Conservation (phyloP, 2,113 vertebrate species). For the Apistogramma diplotaenia region DNA sequence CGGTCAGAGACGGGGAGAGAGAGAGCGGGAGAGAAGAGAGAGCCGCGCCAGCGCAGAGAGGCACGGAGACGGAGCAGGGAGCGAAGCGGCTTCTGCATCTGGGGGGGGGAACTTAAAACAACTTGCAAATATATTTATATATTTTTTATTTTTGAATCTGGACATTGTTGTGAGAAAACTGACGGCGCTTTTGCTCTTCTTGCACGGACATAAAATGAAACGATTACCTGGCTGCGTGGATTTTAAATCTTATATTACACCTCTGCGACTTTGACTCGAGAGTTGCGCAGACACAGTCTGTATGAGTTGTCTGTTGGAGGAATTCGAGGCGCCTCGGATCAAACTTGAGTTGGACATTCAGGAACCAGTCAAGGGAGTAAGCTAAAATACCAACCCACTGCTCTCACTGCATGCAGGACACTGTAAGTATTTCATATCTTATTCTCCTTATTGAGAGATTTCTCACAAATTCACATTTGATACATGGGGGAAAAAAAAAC, state of each 20-base stretch:
- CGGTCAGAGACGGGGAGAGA: not conserved
- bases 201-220: conserved; percentile 74
- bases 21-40: conserved; percentile 4
- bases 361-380: conserved; percentile 50
- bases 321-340: conserved; percentile 33
- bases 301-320: conserved; percentile 25
- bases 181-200: not conserved
- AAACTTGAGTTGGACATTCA: conserved; percentile 42
- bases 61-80: conserved; percentile 52
- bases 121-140: not conserved
- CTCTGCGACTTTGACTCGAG: conserved; percentile 53
- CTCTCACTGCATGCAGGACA: conserved; percentile 21
- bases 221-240: conserved; percentile 52
- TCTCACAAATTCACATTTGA: not conserved
- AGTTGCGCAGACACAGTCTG: conserved; percentile 32
- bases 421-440: conserved; percentile 46
- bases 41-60: conserved; percentile 54
- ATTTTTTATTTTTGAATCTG: not conserved
- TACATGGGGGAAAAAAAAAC: not conserved
- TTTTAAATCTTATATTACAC: conserved; percentile 40
- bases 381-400: conserved; percentile 6
- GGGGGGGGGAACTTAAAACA: not conserved
- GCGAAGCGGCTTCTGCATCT: conserved; percentile 46
- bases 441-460: not conserved
- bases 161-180: not conserved